Evolutionary conservation across 1,140 invertebrate genomes (phyloP).

Genomic region (Carposina sasakii): DNA sequence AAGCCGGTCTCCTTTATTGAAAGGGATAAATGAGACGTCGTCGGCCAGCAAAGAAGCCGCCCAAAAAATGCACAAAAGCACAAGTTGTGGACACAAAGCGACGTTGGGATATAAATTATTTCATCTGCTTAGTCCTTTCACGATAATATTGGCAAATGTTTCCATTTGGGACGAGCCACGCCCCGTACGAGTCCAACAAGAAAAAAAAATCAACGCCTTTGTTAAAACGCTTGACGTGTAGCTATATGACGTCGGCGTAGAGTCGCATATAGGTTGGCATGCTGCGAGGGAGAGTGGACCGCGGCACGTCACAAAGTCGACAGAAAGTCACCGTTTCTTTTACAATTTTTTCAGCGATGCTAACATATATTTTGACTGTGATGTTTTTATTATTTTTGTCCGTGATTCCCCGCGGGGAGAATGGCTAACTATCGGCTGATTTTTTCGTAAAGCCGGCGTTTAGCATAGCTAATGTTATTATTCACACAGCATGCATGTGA

Average conservation of each 20-base stretch:
- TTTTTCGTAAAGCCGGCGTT: conserved; percentile 51
- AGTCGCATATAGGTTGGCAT: not conserved
- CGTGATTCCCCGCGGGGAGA: conserved; percentile 51
- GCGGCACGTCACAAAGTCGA: conserved; percentile 60
- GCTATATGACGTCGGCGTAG: not conserved
- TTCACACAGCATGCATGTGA: conserved; percentile 31
- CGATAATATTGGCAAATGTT: conserved; percentile 72
- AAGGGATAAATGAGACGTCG: conserved; percentile 64
- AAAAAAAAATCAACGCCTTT: conserved; percentile 23
- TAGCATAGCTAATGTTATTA: conserved; percentile 44
- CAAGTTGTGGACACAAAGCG: conserved; percentile 66
- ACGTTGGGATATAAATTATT: conserved; percentile 71
- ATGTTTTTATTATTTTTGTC: conserved; percentile 72
- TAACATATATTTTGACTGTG: conserved; percentile 71
- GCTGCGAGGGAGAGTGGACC: conserved; percentile 25
- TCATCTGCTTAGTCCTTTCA: conserved; percentile 70
- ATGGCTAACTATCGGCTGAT: conserved; percentile 47
- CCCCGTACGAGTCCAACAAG: conserved; percentile 43
- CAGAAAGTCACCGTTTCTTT: conserved; percentile 59
- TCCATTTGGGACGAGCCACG: conserved; percentile 67
- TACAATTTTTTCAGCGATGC: conserved; percentile 53
- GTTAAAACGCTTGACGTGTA: not conserved
- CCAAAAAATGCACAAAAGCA: conserved; percentile 64
- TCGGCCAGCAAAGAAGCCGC: conserved; percentile 54
- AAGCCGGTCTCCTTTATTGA: conserved; percentile 48